phyloP scores from a whole-genome alignment of 2,113 vertebrate species.

The Suricata suricatta region DNA sequence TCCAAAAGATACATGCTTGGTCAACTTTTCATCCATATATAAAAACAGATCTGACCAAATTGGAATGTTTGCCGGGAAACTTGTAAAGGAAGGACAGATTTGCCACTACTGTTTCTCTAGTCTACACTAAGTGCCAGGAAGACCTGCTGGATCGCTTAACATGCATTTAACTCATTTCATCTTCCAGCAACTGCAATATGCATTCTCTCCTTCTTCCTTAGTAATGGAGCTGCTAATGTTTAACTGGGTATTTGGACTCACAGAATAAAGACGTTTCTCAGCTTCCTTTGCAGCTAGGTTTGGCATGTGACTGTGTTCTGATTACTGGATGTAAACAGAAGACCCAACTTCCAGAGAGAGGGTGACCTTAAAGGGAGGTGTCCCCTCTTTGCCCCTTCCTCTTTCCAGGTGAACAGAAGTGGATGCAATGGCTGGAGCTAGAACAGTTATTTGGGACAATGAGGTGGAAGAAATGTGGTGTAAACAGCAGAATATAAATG shows the following conservation, averaged over 20 bases:
- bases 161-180: not conserved
- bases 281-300: not conserved
- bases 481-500: not conserved
- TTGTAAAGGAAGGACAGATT: not conserved
- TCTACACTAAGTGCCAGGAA: not conserved
- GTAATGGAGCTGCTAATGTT: not conserved
- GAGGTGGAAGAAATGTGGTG: not conserved
- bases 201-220: not conserved
- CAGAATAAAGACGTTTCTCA: not conserved
- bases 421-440: not conserved
- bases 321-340: not conserved
- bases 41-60: not conserved
- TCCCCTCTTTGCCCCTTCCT: not conserved
- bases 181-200: not conserved
- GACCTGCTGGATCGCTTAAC: not conserved
- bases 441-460: not conserved
- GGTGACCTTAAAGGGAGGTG: not conserved
- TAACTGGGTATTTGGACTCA: not conserved
- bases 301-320: not conserved
- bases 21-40: not conserved
- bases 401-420: not conserved
- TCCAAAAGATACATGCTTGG: not conserved
- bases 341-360: not conserved
- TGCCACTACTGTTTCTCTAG: not conserved
- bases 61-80: conserved; percentile 10